These are phyloP conservation scores for Zhuqinia jingwanae DNA, from an alignment of 2,888 invertebrate genomes.

Conservation along the genomic window DNA sequence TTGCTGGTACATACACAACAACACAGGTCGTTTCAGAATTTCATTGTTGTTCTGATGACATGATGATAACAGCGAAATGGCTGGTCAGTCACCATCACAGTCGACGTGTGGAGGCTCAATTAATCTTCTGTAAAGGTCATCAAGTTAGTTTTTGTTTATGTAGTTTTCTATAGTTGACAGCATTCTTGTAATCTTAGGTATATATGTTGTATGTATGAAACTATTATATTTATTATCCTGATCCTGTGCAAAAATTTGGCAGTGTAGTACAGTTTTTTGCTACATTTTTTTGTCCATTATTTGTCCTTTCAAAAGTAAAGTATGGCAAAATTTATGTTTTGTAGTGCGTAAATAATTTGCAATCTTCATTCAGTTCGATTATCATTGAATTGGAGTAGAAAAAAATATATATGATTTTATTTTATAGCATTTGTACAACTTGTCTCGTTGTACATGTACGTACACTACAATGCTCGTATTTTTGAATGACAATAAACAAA, in stretches of 20 bases:
- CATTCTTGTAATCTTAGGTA: neutral
- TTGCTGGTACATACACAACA: no score
- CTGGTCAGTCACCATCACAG: neutral
- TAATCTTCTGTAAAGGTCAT: slow-evolving; percentile 46
- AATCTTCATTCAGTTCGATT: slow-evolving; percentile 24
- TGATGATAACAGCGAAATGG: neutral
- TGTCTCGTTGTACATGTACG: neutral
- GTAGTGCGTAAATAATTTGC: slow-evolving; percentile 19
- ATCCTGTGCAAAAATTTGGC: no score
- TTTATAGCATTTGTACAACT: no score
- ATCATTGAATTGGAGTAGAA: slow-evolving; percentile 13
- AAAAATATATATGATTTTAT: slow-evolving; percentile 43
- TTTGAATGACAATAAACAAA: neutral
- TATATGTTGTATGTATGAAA: neutral
- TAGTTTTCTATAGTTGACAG: slow-evolving; percentile 4
- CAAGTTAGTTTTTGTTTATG: slow-evolving; percentile 8
- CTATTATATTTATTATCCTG: no score
- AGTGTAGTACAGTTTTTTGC: no score
- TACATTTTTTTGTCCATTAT: no score
- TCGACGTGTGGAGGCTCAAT: slow-evolving; percentile 22
- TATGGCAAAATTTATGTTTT: slow-evolving; percentile 23
- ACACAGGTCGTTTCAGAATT: no score
- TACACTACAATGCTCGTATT: neutral
- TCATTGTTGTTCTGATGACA: slow-evolving; percentile 7
- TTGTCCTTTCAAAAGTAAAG: neutral